A percentile compares a stretch with the other conserved stretches of the same genome.
phyloP scores from a whole-genome alignment of 2,888 invertebrate species.

The Chymomyza fuscimana region DNA sequence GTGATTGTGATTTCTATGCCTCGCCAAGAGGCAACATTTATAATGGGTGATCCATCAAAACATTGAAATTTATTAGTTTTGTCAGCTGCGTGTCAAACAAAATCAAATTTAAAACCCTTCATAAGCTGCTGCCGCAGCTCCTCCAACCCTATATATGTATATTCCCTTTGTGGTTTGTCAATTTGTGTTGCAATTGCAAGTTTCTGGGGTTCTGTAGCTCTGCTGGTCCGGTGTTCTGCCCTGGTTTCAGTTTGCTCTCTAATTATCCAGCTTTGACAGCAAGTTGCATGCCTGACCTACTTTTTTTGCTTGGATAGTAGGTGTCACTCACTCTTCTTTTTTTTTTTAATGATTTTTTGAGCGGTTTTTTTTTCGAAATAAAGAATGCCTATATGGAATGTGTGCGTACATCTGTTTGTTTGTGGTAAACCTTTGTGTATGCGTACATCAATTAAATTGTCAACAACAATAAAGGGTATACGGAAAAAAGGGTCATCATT shows the following conservation, averaged over 20 bases:
- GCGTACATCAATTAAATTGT: slow-evolving; percentile 70
- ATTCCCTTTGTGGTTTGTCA: neutral
- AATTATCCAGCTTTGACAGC: slow-evolving; percentile 66
- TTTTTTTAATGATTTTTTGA: slow-evolving; percentile 30
- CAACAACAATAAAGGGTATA: slow-evolving; percentile 23
- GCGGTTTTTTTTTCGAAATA: slow-evolving; percentile 60
- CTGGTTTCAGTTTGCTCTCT: slow-evolving; percentile 31
- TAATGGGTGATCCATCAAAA: slow-evolving; percentile 46
- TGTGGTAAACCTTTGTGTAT: slow-evolving; percentile 31
- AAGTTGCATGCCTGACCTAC: slow-evolving; percentile 70
- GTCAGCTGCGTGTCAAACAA: slow-evolving; percentile 67
- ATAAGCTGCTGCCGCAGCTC: slow-evolving; percentile 32
- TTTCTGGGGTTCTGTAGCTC: neutral
- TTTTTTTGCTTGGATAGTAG: slow-evolving; percentile 48
- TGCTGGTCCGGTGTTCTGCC: neutral
- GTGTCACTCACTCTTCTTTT: slow-evolving; percentile 13
- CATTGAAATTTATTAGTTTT: slow-evolving; percentile 64
- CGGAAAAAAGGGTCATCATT: neutral
- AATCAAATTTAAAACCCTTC: slow-evolving; percentile 64
- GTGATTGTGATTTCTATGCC: neutral
- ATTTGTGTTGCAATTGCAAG: slow-evolving; percentile 2
- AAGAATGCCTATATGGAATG: slow-evolving; percentile 38
- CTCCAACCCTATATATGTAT: slow-evolving; percentile 6
- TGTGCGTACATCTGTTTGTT: slow-evolving; percentile 32
- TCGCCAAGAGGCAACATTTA: neutral